phyloP scores from a whole-genome alignment of 2,113 vertebrate genomes.

The Cervus canadensis region DNA sequence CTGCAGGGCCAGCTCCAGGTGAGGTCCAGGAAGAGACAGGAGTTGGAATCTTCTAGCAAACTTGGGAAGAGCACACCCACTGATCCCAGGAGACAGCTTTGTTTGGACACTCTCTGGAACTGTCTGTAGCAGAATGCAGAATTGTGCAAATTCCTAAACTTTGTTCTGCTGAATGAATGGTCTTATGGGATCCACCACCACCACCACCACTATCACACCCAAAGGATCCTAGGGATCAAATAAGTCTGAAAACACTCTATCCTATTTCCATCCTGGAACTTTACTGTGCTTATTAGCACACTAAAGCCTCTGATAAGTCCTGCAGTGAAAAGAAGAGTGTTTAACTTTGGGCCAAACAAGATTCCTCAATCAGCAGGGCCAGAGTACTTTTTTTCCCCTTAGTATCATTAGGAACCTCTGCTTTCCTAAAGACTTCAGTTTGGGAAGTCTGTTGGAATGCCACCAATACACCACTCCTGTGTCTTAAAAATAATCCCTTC shows the following conservation, averaged over 20 bases:
- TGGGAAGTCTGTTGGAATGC: not conserved
- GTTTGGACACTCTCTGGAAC: not conserved
- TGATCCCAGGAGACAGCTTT: too few species aligned
- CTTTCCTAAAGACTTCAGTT: not conserved
- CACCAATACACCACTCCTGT: too few species aligned
- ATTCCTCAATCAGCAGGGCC: not conserved
- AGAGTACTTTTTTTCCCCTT: fast-evolving
- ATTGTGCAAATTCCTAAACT: not conserved
- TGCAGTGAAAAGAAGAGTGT: too few species aligned
- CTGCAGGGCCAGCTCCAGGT: not conserved
- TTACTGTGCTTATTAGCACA: not conserved
- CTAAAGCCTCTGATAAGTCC: not conserved
- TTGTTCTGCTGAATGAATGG: not conserved
- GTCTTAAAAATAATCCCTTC: fast-evolving
- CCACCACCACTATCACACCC: not conserved
- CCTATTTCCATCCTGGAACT: not conserved
- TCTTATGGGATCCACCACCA: not conserved
- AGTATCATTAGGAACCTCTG: fast-evolving
- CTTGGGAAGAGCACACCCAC: not conserved
- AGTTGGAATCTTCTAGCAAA: not conserved
- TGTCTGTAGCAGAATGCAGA: not conserved
- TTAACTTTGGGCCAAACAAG: too few species aligned
- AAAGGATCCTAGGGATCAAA: not conserved
- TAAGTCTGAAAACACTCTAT: not conserved
- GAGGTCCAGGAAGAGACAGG: not conserved